Base-by-base conservation (phyloP, 2,113 vertebrate genomes). In the Setophaga kirtlandii region DNA sequence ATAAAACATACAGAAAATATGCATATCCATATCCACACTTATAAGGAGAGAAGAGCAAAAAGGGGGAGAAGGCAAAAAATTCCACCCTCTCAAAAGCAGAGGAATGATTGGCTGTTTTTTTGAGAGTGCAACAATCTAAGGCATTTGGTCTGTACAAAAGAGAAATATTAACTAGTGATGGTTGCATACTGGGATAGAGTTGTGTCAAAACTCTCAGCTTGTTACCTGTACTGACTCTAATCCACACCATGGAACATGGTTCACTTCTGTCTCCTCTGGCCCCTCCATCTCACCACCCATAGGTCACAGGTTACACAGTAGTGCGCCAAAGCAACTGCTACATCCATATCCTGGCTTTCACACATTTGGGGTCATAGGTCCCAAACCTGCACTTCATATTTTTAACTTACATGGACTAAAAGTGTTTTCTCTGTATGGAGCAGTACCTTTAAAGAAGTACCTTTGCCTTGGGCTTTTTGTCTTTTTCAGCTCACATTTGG, bases 11-110 rank as follows among this genome's bases (percentile, higher is more conserved):
- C 12, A 79, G 37, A 64, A 85, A 85, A 56, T 13, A 74, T 41
- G 15, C 13, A 5, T 11, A 74, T 37, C 19, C 15, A 5, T 33
- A 46, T 39, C 41, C 69, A 47, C 49, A 58, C 17, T 56, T 31
- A 10, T 4, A 63, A 49, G 39, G 25, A 18, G 10, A 31, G 14
- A 47, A 37, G 15, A 33, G 5, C 10, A 46, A 31, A 28, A 27
- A 2, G 3, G 5, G 0, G 5, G 23, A 6, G 4, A n/a, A n/a
- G 4, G 30, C 3, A 20, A 22, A 30, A 35, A 55, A 33, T 5
- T 5, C 17, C 19, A 55, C 53, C 53, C 12, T 13, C 11, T 33
- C 13, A 30, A 77, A 79, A 55, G 18, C 35, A 87, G 37, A 82
- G 16, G 23, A 92, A 50, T 6, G 15, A 15, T 41, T 67, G 17